Evolutionary conservation across 2,888 invertebrate genomes (phyloP).

Genomic region (Abrostola triplasia): DNA sequence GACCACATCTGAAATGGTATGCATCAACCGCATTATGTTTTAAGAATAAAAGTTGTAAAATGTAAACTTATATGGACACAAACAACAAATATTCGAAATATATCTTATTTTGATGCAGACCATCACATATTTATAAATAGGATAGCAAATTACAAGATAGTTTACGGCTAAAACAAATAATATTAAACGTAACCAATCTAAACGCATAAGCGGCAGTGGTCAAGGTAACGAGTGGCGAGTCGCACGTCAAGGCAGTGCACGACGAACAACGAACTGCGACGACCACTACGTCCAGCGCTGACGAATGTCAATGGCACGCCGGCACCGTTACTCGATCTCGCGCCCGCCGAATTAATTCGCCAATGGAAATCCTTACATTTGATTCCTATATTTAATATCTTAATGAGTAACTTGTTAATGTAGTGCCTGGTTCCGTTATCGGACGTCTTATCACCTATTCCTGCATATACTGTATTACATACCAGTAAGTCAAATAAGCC

Average conservation of each 20-base stretch:
- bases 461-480: constrained; percentile 50
- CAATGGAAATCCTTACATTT: constrained; percentile 81
- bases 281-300: constrained; percentile 73
- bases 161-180: neutral
- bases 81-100: neutral
- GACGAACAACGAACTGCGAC: constrained; percentile 61
- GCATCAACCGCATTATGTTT: constrained; percentile 59
- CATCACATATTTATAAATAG: too few relatives aligned
- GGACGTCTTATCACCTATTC: constrained; percentile 72
- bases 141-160: too few relatives aligned
- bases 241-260: constrained; percentile 61
- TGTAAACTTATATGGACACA: constrained; percentile 9
- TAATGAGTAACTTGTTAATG: constrained; percentile 82
- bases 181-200: constrained; percentile 18
- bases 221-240: constrained; percentile 54
- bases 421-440: constrained; percentile 77
- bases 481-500: constrained; percentile 60
- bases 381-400: constrained; percentile 80
- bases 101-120: too few relatives aligned
- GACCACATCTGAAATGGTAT: constrained; percentile 66
- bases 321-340: constrained; percentile 86
- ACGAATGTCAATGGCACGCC: constrained; percentile 87
- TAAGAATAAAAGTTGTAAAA: constrained; percentile 37
- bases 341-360: constrained; percentile 86
- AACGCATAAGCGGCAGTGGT: constrained; percentile 41